These are phyloP conservation scores for Herpetotheres cachinnans DNA, from an alignment of 2,113 vertebrate species.

Conservation along the genomic window DNA sequence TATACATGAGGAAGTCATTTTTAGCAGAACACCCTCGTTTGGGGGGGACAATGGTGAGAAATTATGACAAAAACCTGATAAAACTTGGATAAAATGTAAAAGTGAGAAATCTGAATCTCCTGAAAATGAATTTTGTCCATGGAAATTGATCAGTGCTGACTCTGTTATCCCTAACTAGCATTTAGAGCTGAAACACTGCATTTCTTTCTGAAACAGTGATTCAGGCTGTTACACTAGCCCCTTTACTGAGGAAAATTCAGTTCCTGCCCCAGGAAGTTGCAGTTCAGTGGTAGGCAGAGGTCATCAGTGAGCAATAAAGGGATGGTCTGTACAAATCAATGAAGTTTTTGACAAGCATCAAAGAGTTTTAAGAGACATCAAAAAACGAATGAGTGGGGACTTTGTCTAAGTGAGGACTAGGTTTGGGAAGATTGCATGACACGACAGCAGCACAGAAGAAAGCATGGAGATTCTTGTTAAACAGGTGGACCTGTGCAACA, in stretches of 20 bases:
- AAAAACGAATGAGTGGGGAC: background rate
- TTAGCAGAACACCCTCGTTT: background rate
- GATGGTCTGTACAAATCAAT: background rate
- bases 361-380: background rate
- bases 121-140: background rate
- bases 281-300: background rate
- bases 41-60: accelerated
- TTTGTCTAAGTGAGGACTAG: background rate
- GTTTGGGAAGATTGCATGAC: background rate
- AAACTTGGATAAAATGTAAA: background rate
- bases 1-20: background rate
- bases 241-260: background rate
- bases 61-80: background rate
- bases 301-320: background rate
- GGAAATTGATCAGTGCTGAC: background rate
- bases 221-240: background rate
- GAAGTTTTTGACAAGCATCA: background rate
- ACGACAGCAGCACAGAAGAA: background rate
- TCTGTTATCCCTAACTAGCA: background rate
- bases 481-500: background rate
- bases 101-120: background rate
- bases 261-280: background rate
- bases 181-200: background rate
- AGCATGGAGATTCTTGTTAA: background rate
- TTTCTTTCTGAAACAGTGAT: background rate